Conservation (phyloP, 2,888 invertebrate species). For the Eupeodes luniger region DNA sequence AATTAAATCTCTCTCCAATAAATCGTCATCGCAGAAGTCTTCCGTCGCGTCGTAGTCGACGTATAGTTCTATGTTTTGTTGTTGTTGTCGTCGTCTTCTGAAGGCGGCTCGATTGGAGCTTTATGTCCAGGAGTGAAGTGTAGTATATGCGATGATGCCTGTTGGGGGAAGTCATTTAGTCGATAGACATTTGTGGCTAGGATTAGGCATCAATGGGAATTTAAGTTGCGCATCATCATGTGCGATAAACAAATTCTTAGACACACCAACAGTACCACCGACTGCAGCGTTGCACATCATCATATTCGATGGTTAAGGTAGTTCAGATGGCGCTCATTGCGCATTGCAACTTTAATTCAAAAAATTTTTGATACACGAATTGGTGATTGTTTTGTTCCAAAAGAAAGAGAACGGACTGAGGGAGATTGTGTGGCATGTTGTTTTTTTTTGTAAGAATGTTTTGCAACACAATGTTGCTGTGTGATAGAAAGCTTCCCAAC, state of each 20-base stretch:
- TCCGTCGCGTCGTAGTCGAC: background rate
- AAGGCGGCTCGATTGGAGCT: background rate
- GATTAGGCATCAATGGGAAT: constrained; percentile 56
- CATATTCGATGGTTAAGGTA: constrained; percentile 16
- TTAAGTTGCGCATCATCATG: constrained; percentile 68
- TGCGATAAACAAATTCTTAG: constrained; percentile 72
- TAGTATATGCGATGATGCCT: background rate
- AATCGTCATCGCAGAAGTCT: constrained; percentile 60
- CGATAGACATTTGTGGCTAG: constrained; percentile 51
- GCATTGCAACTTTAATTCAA: constrained; percentile 50
- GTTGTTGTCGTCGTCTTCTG: background rate
- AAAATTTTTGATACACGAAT: background rate
- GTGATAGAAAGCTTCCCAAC: background rate
- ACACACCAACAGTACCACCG: constrained; percentile 33
- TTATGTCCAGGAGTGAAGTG: background rate
- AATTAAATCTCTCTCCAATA: constrained; percentile 72
- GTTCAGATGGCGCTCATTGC: constrained; percentile 56
- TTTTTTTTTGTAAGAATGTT: constrained; percentile 26
- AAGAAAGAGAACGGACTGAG: constrained; percentile 34
- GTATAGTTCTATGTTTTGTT: background rate
- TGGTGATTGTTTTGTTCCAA: background rate
- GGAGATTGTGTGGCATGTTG: constrained; percentile 45
- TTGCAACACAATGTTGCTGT: background rate
- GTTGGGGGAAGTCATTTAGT: constrained; percentile 58
- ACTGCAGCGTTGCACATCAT: background rate